phyloP scores from a whole-genome alignment of 2,113 vertebrate genomes.

The Leiothrix lutea region DNA sequence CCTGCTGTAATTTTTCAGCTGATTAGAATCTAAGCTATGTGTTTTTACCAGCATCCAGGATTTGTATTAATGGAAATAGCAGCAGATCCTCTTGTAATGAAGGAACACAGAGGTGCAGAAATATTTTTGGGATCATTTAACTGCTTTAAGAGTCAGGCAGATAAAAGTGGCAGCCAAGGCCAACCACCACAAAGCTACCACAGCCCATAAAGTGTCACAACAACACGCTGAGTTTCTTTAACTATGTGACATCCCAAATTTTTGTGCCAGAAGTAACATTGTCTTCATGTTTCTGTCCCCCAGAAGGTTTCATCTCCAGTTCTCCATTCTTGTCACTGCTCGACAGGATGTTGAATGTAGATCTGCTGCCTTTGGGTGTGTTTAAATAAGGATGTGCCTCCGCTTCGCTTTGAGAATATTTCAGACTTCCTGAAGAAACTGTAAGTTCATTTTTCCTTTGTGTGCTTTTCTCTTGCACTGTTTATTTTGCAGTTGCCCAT shows the following conservation, averaged over 20 bases:
- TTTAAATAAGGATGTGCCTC: background rate
- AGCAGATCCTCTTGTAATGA: background rate
- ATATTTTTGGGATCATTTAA: background rate
- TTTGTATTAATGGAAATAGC: background rate
- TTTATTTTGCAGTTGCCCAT: background rate
- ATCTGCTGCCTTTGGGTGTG: background rate
- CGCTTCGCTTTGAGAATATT: background rate
- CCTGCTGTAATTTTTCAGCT: conserved; percentile 19
- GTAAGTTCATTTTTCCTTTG: background rate
- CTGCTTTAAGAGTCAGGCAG: background rate
- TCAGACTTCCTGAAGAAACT: background rate
- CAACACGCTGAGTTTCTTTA: background rate
- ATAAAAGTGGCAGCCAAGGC: background rate
- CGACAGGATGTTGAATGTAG: background rate
- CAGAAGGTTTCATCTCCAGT: background rate
- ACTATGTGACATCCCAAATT: accelerated
- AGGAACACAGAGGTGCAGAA: background rate
- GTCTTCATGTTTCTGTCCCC: background rate
- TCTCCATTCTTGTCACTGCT: background rate
- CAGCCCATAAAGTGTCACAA: background rate
- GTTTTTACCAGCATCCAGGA: background rate
- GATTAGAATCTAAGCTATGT: background rate
- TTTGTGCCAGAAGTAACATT: background rate
- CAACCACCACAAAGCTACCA: background rate
- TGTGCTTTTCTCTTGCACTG: background rate